Percentiles rank a stretch among this genome's conserved stretches.
phyloP scores from a whole-genome alignment of 2,113 vertebrate species.

The Petroica traversi region DNA sequence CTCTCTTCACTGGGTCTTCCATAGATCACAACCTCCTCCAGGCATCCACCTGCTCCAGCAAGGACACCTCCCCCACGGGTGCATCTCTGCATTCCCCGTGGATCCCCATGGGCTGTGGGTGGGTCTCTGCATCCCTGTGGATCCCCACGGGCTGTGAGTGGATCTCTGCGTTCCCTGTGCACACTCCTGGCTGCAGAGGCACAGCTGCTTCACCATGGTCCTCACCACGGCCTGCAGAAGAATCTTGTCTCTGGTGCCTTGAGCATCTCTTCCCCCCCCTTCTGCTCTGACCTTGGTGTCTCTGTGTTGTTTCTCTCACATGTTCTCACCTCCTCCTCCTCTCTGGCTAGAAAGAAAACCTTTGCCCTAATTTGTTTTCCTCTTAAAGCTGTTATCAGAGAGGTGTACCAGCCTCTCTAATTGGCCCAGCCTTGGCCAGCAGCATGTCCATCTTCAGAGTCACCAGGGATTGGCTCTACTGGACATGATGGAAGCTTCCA shows the following conservation, averaged over 20 bases:
- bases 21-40: no score
- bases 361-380: neutral
- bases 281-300: neutral
- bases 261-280: neutral
- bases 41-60: no score
- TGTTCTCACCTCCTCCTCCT: neutral
- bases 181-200: neutral
- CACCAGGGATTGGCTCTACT: neutral
- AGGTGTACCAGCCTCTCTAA: rapidly evolving
- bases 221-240: neutral
- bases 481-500: neutral
- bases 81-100: no score
- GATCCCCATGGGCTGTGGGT: neutral
- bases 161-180: neutral
- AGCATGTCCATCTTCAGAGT: neutral
- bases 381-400: neutral
- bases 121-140: neutral
- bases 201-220: neutral
- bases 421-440: neutral
- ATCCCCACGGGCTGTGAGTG: neutral
- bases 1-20: no score
- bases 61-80: neutral
- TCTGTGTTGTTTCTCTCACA: neutral
- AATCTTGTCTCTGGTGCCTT: rapidly evolving
- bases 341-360: neutral